Conservation (phyloP, 1,140 invertebrate genomes). For the Trichoplusia ni region DNA sequence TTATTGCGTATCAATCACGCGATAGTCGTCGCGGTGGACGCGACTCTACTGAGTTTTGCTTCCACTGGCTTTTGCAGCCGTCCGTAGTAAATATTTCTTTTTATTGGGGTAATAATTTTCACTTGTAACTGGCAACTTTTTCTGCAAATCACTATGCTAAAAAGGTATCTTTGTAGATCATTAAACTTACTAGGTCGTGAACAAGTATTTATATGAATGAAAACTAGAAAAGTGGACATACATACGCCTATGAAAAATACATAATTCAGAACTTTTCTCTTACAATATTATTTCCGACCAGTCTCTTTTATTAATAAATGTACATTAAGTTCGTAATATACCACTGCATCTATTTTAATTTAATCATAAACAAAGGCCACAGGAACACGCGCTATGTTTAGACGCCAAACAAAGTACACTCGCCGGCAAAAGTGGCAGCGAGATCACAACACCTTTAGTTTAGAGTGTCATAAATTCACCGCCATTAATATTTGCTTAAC, state of each 20-base stretch:
- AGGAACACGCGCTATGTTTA: not conserved
- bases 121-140: constrained; percentile 25
- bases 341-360: too few species aligned
- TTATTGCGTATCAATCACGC: constrained; percentile 74
- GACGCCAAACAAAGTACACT: constrained; percentile 16
- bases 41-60: constrained; percentile 16
- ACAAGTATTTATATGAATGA: too few species aligned
- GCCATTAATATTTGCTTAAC: constrained; percentile 74
- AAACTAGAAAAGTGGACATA: too few species aligned
- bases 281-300: too few species aligned
- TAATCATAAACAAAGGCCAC: not conserved
- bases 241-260: too few species aligned
- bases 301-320: too few species aligned
- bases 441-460: constrained; percentile 36
- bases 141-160: constrained; percentile 24
- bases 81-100: constrained; percentile 33
- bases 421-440: constrained; percentile 12
- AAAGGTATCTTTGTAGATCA: constrained; percentile 7
- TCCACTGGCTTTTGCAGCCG: constrained; percentile 16
- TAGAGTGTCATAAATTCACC: constrained; percentile 57
- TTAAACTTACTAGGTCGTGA: constrained; percentile 7
- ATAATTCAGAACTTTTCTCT: too few species aligned
- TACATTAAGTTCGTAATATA: too few species aligned
- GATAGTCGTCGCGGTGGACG: constrained; percentile 32
- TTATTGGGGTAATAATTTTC: constrained; percentile 24